A percentile compares a stretch with the other conserved stretches of the same genome.
Evolutionary conservation across 2,888 invertebrate species (phyloP).

Genomic region (Patella ulyssiponensis): DNA sequence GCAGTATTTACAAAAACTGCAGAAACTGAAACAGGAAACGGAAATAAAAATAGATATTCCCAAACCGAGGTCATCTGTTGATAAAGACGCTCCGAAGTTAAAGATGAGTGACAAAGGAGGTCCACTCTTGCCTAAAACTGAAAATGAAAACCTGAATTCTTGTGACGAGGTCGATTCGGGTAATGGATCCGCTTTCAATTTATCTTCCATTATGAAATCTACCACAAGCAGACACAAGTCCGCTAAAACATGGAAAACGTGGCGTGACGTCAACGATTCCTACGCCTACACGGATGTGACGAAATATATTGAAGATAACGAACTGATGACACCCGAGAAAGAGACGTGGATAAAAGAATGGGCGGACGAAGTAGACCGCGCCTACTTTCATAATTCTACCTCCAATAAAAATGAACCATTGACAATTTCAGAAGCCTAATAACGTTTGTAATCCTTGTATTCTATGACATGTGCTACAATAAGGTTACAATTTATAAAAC

Average conservation of each 20-base stretch:
- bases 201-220: background rate
- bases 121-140: background rate
- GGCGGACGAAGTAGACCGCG: slow-evolving; percentile 57
- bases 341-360: slow-evolving; percentile 61
- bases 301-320: slow-evolving; percentile 68
- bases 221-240: slow-evolving; percentile 35
- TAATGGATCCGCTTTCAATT: slow-evolving; percentile 33
- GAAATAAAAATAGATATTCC: slow-evolving; percentile 47
- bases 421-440: no score
- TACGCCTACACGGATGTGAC: slow-evolving; percentile 67
- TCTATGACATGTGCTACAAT: no score
- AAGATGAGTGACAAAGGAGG: background rate
- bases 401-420: background rate
- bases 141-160: background rate
- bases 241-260: slow-evolving; percentile 61
- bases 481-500: no score
- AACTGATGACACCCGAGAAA: slow-evolving; percentile 63
- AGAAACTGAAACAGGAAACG: slow-evolving; percentile 53
- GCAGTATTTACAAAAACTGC: slow-evolving; percentile 57
- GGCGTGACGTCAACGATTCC: slow-evolving; percentile 65
- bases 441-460: no score
- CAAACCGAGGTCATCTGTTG: background rate
- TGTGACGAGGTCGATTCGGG: slow-evolving; percentile 30
- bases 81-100: slow-evolving; percentile 1
- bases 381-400: slow-evolving; percentile 30